Base-by-base conservation (phyloP, 1,140 invertebrate genomes). In the Pseudomyrmex concolor region DNA sequence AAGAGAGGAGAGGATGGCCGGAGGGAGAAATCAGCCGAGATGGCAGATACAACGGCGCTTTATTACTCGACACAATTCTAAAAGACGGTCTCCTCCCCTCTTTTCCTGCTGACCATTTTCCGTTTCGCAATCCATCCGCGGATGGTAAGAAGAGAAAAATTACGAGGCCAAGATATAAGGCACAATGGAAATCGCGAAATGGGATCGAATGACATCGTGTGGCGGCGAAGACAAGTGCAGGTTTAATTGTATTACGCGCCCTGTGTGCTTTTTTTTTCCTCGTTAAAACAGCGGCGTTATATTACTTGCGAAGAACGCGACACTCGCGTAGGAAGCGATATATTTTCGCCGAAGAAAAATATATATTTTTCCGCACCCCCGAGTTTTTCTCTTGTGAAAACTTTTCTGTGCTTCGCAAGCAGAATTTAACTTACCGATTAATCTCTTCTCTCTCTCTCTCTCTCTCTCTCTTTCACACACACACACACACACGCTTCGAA, bases 1-100 rank as follows among this genome's bases (percentile, higher is more conserved):
- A 62, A 10, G 51, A 54, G 68, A 15, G 64, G 59, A 59, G 55
- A 84, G 66, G 57, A 10, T 12, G 57, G 63, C 22, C 12, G 25
- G 34, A 5, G 48, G 70, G 22, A 63, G 59, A 50, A 77, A 71
- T 57, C 59, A 82, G 71, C 55, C 62, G 54, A 66, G 50, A 78
- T 66, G 68, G 34, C 55, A 62, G 84, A 83, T 57, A 73, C 50
- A 34, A 55, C 22, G 59, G 22, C 17, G 55, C 68, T 83, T 86
- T 89, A 87, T 87, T 86, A 86, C 86, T 87, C 81, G 81, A 71
- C 70, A 86, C 68, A 78, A 84, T 78, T 83, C 64, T 76, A 68
- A 55, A 84, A 51, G 34, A 34, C 51, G 68, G 45, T 73, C 62
- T 4, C 34, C 5, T 34, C 3, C 34, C 34, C 5, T 1, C 51